A percentile compares a stretch with the other conserved stretches of the same genome.
Conservation (phyloP, 2,888 invertebrate species). For the Drosophila neotestacea region DNA sequence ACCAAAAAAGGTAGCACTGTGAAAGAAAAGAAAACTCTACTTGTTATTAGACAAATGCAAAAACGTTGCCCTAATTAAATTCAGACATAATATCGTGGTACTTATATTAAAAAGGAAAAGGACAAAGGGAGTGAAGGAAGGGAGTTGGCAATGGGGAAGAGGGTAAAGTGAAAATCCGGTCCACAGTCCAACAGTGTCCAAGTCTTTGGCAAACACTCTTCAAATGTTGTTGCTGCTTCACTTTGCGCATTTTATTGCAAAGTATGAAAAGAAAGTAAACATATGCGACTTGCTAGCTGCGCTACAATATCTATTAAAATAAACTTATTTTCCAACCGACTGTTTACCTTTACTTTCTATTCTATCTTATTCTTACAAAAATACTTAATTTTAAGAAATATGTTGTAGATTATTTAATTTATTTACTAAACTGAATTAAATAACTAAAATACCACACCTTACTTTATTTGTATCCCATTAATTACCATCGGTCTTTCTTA, state of each 20-base stretch:
- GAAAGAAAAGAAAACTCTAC: slow-evolving; percentile 27
- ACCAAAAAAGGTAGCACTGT: slow-evolving; percentile 15
- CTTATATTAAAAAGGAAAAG: neutral
- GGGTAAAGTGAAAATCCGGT: neutral
- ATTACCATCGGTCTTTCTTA: no score
- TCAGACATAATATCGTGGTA: slow-evolving; percentile 50
- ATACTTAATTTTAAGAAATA: no score
- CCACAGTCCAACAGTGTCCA: slow-evolving; percentile 11
- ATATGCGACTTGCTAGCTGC: slow-evolving; percentile 11
- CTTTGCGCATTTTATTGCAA: slow-evolving; percentile 33
- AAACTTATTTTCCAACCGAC: no score
- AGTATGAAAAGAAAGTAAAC: slow-evolving; percentile 14
- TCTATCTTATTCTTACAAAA: no score
- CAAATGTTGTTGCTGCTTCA: slow-evolving; percentile 44
- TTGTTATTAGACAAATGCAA: slow-evolving; percentile 51
- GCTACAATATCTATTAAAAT: slow-evolving; percentile 3
- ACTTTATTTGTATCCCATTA: no score
- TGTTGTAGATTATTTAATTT: no score
- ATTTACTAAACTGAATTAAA: no score
- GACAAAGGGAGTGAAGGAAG: neutral
- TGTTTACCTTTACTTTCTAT: no score
- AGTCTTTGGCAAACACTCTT: slow-evolving; percentile 63
- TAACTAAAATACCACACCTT: no score
- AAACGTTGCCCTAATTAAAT: slow-evolving; percentile 64
- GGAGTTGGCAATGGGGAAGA: neutral